Conservation (phyloP, 2,888 invertebrate species). For the Sarcophaga carnaria region DNA sequence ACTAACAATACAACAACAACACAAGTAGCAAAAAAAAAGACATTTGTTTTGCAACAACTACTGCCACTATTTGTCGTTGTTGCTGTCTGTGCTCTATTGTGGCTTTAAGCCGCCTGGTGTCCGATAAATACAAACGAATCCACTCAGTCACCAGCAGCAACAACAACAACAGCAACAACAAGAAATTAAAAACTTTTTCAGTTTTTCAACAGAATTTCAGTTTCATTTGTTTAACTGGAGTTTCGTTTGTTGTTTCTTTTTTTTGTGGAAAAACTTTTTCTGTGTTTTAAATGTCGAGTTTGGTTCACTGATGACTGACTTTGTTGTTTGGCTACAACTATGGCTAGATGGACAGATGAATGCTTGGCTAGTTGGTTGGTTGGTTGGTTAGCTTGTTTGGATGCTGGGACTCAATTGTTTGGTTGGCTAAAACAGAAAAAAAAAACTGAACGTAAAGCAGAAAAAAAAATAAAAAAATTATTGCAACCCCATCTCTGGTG, state of each 20-base stretch:
- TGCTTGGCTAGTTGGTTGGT: background rate
- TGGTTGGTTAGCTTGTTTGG: background rate
- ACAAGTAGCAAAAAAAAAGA: background rate
- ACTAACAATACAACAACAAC: background rate
- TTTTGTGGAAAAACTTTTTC: background rate
- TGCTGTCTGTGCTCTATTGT: constrained; percentile 10
- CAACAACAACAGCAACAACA: constrained; percentile 26
- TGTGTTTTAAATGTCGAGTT: constrained; percentile 59
- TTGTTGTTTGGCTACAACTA: constrained; percentile 41
- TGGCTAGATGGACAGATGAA: constrained; percentile 41
- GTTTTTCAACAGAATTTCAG: background rate
- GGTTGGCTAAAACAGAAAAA: background rate
- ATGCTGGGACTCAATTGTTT: constrained; percentile 11
- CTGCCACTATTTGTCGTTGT: constrained; percentile 48
- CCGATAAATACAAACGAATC: constrained; percentile 55
- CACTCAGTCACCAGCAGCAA: constrained; percentile 32
- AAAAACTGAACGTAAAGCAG: background rate
- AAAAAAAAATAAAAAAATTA: too few relatives aligned
- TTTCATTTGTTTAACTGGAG: constrained; percentile 45
- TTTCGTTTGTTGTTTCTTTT: constrained; percentile 11
- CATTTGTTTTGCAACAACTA: constrained; percentile 57
- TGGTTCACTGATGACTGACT: constrained; percentile 65
- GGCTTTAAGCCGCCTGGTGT: constrained; percentile 55
- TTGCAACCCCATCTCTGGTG: too few relatives aligned
- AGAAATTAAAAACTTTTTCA: constrained; percentile 4